phyloP scores from a whole-genome alignment of 2,797 vertebrate species.

The Schizopygopsis pylzovi region DNA sequence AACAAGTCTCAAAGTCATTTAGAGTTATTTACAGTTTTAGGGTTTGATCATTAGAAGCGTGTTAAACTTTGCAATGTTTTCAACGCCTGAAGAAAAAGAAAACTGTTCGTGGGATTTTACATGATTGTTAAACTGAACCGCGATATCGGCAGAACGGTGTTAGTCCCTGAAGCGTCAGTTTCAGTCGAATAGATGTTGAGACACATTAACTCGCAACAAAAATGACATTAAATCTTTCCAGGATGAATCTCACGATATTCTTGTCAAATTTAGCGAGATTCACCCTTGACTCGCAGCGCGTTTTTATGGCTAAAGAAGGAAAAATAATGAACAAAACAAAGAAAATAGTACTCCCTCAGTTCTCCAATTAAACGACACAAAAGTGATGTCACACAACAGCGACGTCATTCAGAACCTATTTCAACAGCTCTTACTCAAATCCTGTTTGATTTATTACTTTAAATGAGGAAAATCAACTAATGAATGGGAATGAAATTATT shows the following conservation, averaged over 20 bases:
- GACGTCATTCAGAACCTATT: neutral
- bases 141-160: neutral
- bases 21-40: slow-evolving; percentile 37
- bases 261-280: neutral
- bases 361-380: neutral
- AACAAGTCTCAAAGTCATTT: slow-evolving; percentile 9
- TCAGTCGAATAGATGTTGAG: neutral
- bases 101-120: neutral
- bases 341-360: neutral
- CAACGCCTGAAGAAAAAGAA: neutral
- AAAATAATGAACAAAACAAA: neutral
- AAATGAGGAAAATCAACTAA: neutral
- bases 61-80: neutral
- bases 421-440: neutral
- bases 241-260: neutral
- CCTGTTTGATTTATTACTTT: neutral
- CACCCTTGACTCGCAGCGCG: neutral
- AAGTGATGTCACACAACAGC: neutral
- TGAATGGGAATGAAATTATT: neutral
- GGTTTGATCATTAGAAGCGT: slow-evolving; percentile 10
- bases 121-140: neutral
- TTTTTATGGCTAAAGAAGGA: neutral
- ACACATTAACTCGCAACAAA: neutral
- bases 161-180: neutral
- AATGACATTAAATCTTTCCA: neutral